Base-by-base conservation (phyloP, 2,888 invertebrate genomes). In the Chymomyza amoena region DNA sequence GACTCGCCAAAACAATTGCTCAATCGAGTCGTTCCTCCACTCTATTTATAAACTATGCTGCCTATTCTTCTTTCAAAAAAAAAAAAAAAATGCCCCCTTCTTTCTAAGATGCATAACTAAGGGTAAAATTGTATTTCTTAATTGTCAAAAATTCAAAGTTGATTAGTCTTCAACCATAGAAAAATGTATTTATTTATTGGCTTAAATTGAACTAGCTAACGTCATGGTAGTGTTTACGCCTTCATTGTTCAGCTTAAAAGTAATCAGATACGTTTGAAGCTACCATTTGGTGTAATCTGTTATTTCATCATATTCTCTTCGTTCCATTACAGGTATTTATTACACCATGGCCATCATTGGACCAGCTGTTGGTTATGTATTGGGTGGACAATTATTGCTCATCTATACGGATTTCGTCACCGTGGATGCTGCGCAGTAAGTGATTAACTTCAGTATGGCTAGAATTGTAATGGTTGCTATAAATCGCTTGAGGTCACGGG, bases 341-440 rank as follows among this genome's bases (percentile, higher is more conserved):
- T 97, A 96, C 90, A 95, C 96, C 15, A 96, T 96, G 94, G 95
- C 96, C 20, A 94, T 96, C 64, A 93, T 97, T 80, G 96, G 96
- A 5, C 96, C 96, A 16, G 96, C 96, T 56, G 91, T 97, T 82
- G 97, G 97, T 56, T 97, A 96, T 90, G 94, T 97, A 36, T 90
- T 96, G n/a, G 97, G 97, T 4, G 97, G 97, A 0, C 95, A 96
- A 89, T 93, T 97, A 88, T 93, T 97, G 74, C 94, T 95, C 78
- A 93, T 96, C 68, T 96, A 96, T 90, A 95, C 95, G 1, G 96
- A 96, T 88, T 95, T 96, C 86, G 91, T 94, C 66, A 93, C 92
- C 65, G 93, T 95, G 67, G 93, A 95, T 88, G 92, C 94, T 0
- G 90, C 93, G 63, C 93, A 93, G 96, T 96, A 91, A 94, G 95